Evolutionary conservation across 2,888 invertebrate species (phyloP).

Genomic region (Drosophila anceps): DNA sequence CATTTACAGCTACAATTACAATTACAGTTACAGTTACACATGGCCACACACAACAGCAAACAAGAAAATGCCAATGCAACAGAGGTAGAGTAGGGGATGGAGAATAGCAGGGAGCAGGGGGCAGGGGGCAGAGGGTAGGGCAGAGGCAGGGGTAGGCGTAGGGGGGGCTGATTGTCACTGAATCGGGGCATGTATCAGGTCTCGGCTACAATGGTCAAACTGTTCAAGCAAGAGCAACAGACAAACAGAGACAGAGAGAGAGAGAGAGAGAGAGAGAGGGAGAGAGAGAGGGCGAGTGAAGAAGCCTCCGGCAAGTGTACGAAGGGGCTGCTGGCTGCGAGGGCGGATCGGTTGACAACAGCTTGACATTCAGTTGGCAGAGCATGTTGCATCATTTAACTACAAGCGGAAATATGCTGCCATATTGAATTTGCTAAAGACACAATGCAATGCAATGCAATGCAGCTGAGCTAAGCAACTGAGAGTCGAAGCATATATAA

Average conservation of each 20-base stretch:
- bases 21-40: constrained; percentile 40
- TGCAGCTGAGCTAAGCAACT: constrained; percentile 5
- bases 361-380: constrained; percentile 14
- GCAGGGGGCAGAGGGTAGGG: background rate
- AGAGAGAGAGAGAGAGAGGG: background rate
- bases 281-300: background rate
- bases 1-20: constrained; percentile 45
- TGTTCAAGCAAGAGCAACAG: constrained; percentile 5
- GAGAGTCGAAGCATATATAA: constrained; percentile 4
- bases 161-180: background rate
- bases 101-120: background rate
- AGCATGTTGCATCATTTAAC: constrained; percentile 55
- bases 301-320: background rate
- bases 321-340: background rate
- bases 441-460: constrained; percentile 19
- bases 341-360: background rate
- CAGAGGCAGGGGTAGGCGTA: background rate
- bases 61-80: constrained; percentile 29
- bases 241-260: background rate
- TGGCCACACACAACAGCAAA: constrained; percentile 55
- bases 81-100: background rate
- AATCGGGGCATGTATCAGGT: background rate
- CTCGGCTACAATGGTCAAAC: constrained; percentile 8
- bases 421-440: constrained; percentile 65
- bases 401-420: constrained; percentile 65